Evolutionary conservation across 2,113 vertebrate species (phyloP), one percentile per base, ranked within the genome.

Genomic region (Callospermophilus lateralis): DNA sequence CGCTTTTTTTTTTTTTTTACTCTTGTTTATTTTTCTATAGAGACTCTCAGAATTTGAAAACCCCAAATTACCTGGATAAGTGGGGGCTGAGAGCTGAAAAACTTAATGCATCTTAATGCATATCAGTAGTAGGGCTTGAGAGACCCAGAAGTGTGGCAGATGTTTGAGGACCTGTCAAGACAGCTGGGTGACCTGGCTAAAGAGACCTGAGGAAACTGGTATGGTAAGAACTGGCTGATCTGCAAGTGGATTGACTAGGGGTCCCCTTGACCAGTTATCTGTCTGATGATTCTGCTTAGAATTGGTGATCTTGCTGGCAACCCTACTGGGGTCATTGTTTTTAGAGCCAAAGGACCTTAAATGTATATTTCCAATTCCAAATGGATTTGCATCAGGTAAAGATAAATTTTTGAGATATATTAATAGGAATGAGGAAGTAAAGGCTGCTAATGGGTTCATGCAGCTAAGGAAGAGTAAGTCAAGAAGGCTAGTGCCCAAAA

Each of bases 171-270:
- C 32, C 39, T 19, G 12, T 73, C 19, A 17, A 63, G 42, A 34
- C 19, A 58, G 65, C 79, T 20, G 74, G 16, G 39, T 24, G 30
- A 42, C 73, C 51, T 26, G 37, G 9, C n/a, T 53, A 30, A 30
- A n/a, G 77, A 73, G 63, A 86, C 13, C n/a, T 3, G 22, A 83
- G 53, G 61, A 76, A 24, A 12, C 53, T 1, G 22, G 16, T 67
- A 15, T 61, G 93, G 92, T 93, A 84, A 95, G 92, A 63, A 32
- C 58, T 84, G 76, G 58, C 22, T 37, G 76, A 45, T 19, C 15
- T 48, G n/a, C 42, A 7, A 16, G 28, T n/a, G 53, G 79, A 42
- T 1, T 26, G 63, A 37, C 48, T 20, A 42, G 76, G 76, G 39
- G 19, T 53, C 16, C 20, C 28, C 20, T 30, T 37, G 61, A 39